Evolutionary conservation across 2,113 vertebrate species (phyloP), one percentile per base, ranked within the genome.

Genomic region (Bubo bubo): DNA sequence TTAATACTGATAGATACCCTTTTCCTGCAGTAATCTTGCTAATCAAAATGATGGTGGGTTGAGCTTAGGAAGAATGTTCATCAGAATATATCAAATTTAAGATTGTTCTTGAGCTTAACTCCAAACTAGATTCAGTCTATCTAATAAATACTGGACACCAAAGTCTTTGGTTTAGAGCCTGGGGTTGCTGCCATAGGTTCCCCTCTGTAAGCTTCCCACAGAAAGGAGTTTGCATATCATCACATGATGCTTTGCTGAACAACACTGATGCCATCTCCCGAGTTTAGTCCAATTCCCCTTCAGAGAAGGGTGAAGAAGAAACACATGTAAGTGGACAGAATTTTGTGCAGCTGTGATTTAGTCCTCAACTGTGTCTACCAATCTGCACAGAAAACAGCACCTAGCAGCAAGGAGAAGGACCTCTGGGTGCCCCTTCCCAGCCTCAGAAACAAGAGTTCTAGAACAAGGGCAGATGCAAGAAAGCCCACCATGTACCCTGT

Each of bases 401-500:
- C 24, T 7, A 35, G 28, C 56, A 71, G 75, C 6, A 20, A 39
- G 64, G 21, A 89, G 18, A 7, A 37, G n/a, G 28, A 30, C 32
- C 20, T 43, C 32, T 10, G 10, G 15, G 58, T 32, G 30, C 15
- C 28, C 45, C 39, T 21, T 63, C 32, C 49, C 72, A 28, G 41
- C 53, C 47, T 50, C 28, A 62, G 62, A 53, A 45, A 41, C 10
- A 1, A 18, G 16, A 37, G 28, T 8, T 50, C 32, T 27, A 35
- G 45, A 60, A 43, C 23, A 37, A 2, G 10, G 30, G 35, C 18
- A 35, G 41, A 26, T 5, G 10, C 12, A 30, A 17, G 20, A 22
- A 62, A 47, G n/a, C n/a, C 28, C 35, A 24, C 60, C 1, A 0
- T 1, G 0, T 15, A 34, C 34, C 23, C 12, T 32, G 43, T 50